These are phyloP conservation scores for Diploptera punctata DNA, from an alignment of 2,888 invertebrate species.

Conservation along the genomic window DNA sequence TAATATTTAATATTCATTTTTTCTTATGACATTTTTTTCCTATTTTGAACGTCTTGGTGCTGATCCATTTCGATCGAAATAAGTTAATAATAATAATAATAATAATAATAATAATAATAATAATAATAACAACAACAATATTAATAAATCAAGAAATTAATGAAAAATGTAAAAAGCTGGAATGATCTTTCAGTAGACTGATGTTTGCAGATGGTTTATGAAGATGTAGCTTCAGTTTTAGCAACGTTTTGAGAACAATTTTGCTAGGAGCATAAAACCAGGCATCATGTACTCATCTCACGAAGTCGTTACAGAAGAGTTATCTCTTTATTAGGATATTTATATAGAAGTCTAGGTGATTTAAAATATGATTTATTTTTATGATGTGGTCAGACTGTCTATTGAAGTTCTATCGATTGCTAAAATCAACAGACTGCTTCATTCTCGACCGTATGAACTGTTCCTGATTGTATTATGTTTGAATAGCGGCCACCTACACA, in stretches of 20 bases:
- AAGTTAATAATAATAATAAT: neutral
- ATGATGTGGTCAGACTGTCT: neutral
- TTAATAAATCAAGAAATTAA: too few species aligned
- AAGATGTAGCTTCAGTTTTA: too few species aligned
- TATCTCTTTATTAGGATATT: neutral
- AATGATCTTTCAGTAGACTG: too few species aligned
- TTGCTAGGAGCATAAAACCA: neutral
- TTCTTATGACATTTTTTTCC: neutral
- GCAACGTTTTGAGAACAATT: too few species aligned
- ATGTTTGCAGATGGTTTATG: too few species aligned
- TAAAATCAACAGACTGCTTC: neutral
- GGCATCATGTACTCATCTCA: neutral
- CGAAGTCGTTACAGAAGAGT: slow-evolving; percentile 5
- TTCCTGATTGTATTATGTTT: neutral
- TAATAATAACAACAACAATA: too few species aligned
- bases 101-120: neutral
- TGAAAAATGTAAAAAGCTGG: too few species aligned
- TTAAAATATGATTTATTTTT: slow-evolving; percentile 14
- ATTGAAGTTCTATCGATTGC: neutral
- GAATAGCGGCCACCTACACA: neutral
- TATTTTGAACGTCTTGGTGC: neutral
- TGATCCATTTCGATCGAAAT: neutral
- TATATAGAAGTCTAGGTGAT: neutral
- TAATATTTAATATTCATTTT: neutral
- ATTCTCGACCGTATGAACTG: too few species aligned